Conservation (phyloP, 2,113 vertebrate species). For the Emydocephalus ijimae region DNA sequence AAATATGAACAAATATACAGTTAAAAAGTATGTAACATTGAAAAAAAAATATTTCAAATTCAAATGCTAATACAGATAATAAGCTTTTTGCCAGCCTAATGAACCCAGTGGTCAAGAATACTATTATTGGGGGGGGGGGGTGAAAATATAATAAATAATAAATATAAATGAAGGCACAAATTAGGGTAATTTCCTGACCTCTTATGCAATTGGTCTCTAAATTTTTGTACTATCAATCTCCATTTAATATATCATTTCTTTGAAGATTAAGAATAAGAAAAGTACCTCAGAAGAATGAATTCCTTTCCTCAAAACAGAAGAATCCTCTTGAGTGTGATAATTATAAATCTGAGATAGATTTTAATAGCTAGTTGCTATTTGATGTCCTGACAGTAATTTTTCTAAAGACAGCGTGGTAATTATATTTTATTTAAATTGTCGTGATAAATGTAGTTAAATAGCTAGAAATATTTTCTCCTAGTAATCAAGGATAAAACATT, state of each 20-base stretch:
- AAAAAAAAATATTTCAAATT: not conserved
- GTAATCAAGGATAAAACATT: conserved; percentile 4
- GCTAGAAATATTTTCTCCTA: conserved; percentile 17
- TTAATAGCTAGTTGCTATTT: conserved; percentile 23
- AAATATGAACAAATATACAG: not conserved
- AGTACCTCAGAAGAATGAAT: not conserved
- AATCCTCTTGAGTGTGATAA: not conserved
- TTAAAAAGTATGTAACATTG: not conserved
- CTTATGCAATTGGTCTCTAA: not conserved
- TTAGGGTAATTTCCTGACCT: too few relatives aligned
- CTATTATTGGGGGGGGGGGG: not conserved
- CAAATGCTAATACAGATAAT: not conserved
- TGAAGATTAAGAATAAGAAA: conserved; percentile 1
- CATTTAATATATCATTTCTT: not conserved
- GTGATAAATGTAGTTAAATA: conserved; percentile 21
- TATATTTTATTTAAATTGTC: conserved; percentile 27
- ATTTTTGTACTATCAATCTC: not conserved
- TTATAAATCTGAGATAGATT: conserved; percentile 12
- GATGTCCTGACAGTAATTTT: conserved; percentile 9
- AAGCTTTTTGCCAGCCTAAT: not conserved
- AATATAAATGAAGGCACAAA: not conserved
- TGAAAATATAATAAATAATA: not conserved
- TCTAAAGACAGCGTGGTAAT: conserved; percentile 12
- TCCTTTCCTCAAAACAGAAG: not conserved
- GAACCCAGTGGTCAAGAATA: not conserved